These are phyloP conservation scores for Clupea harengus DNA, from an alignment of 2,113 vertebrate genomes.

Conservation along the genomic window DNA sequence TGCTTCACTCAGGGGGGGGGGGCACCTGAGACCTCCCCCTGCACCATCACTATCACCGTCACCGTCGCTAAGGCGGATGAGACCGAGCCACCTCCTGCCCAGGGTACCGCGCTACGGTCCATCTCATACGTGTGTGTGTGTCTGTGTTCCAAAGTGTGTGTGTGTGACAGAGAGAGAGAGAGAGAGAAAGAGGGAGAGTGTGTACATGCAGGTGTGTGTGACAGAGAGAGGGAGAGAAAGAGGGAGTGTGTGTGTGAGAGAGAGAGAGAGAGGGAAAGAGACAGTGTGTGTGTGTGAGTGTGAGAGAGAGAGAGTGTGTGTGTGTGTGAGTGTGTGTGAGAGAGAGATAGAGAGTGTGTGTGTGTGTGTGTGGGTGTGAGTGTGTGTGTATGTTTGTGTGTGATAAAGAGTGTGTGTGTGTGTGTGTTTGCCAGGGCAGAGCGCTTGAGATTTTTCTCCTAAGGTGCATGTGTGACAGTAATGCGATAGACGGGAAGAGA, in stretches of 20 bases:
- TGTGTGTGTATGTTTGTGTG: not conserved
- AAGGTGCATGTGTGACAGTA: slow-evolving; percentile 16
- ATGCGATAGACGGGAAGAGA: slow-evolving; percentile 24
- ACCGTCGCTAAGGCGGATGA: not conserved
- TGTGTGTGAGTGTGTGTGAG: too few relatives aligned
- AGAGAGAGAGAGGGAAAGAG: not conserved
- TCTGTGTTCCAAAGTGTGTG: too few relatives aligned
- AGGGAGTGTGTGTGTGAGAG: not conserved
- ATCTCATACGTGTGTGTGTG: not conserved
- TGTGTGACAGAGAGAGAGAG: not conserved
- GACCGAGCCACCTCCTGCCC: not conserved
- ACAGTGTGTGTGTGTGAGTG: not conserved
- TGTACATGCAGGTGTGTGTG: not conserved
- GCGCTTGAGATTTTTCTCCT: slow-evolving; percentile 31
- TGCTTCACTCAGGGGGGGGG: slow-evolving; percentile 18
- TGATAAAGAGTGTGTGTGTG: not conserved
- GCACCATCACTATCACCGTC: not conserved
- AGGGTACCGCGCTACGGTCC: not conserved
- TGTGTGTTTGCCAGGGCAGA: not conserved
- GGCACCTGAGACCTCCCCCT: not conserved
- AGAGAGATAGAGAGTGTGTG: too few relatives aligned
- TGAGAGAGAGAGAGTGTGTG: not conserved
- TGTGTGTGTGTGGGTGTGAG: not conserved
- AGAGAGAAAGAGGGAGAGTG: not conserved
- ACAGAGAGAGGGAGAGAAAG: too few relatives aligned